Evolutionary conservation across 2,888 invertebrate species (phyloP), one percentile per base, ranked within the genome.

Genomic region (Dolichomitus sp.): DNA sequence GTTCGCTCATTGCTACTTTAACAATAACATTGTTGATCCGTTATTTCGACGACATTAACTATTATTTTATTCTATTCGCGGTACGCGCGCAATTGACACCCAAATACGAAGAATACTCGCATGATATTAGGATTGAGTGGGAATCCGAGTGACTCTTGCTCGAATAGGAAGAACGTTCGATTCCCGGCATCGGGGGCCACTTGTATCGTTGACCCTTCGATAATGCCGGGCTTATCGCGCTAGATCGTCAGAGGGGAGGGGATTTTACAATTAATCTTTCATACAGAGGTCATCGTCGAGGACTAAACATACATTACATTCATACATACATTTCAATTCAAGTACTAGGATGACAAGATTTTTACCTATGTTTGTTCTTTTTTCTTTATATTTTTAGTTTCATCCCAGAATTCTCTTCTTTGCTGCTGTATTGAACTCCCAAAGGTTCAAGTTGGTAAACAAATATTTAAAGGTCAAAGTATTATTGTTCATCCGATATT

Each of bases 181-280:
- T 79, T 79, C 50, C 59, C 61, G 12, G 11, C 37, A 37, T 4
- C 59, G 59, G 59, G 65, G 82, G 82, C 82, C 82, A 83, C 57
- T 83, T 61, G 74, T 78, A 83, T 83, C 79, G 30, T 75, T 83
- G 82, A 83, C 82, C 82, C 82, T 83, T 72, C 72, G 75, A 79
- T 83, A 83, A 48, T 66, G 70, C 79, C 70, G 79, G 70, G 66
- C 59, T 72, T 79, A 83, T 83, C 79, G 42, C 82, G 19, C 19
- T 19, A 19, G 82, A 83, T 82, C 82, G 82, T 79, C 70, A 68
- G 59, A 66, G 70, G 27, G 75, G 72, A 61, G 79, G 82, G 75
- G 14, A 75, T 79, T 79, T 72, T 45, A 59, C 79, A 72, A 83
- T 83, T 78, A 82, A 82, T 79, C 75, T 76, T 72, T 75, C 79